Evolutionary conservation across 2,797 vertebrate genomes (phyloP).

Genomic region (Nasua narica): DNA sequence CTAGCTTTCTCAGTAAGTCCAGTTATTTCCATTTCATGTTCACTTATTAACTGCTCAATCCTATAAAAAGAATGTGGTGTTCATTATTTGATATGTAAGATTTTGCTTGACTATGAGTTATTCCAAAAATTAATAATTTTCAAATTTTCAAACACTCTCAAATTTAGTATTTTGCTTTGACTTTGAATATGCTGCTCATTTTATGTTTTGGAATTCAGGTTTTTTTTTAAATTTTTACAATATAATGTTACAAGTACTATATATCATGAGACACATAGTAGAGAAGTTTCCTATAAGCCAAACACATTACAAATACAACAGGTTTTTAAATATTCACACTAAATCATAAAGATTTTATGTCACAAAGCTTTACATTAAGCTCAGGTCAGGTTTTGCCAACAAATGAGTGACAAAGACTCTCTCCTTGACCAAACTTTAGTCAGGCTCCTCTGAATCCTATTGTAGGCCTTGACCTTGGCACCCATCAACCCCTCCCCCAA

Average conservation of each 20-base stretch:
- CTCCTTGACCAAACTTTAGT: not conserved
- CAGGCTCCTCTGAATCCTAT: not conserved
- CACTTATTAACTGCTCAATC: conserved; percentile 80
- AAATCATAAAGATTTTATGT: not conserved
- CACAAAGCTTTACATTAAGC: not conserved
- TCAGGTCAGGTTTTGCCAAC: conserved; percentile 14
- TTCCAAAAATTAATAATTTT: conserved; percentile 9
- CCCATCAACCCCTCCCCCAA: not conserved
- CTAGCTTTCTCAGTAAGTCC: conserved; percentile 82
- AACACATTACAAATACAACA: conserved; percentile 9
- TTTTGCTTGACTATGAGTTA: not conserved
- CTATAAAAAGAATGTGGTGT: conserved; percentile 62
- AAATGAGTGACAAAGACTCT: not conserved
- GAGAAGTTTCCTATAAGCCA: not conserved
- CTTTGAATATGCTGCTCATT: conserved; percentile 13
- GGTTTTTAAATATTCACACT: conserved; percentile 7
- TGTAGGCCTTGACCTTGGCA: not conserved
- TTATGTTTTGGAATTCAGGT: conserved; percentile 6
- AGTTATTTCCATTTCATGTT: conserved; percentile 86
- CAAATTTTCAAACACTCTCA: not conserved
- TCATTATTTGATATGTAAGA: not conserved
- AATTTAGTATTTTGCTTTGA: conserved; percentile 35
- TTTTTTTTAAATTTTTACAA: not conserved
- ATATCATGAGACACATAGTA: not conserved
- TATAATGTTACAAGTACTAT: not conserved